Evolutionary conservation across 1,140 invertebrate genomes (phyloP), one percentile per base, ranked within the genome.

Genomic region (Triops longicaudatus): DNA sequence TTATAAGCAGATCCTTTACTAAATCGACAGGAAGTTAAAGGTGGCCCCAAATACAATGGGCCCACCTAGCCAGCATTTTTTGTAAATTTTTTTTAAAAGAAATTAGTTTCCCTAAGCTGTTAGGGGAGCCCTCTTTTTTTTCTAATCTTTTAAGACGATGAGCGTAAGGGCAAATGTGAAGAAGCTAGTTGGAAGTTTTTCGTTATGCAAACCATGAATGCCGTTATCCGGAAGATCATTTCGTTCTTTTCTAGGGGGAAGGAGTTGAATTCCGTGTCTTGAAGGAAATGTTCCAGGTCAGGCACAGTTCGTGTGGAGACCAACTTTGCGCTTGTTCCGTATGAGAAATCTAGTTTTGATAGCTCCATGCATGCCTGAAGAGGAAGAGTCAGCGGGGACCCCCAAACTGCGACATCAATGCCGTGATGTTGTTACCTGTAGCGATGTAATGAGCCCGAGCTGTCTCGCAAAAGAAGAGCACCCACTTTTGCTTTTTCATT

Each of bases 351-450:
- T 22, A 63, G 50, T 63, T 63, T 63, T 63, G 50, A 63, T 63
- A 63, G 50, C 50, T 63, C 50, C 50, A 63, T 63, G 50, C 50
- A 63, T 63, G 50, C 50, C 22, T 63, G 50, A 63, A 63, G 22
- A 63, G 31, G 50, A 63, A 63, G 14, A 63, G 50, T 63, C 50
- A 63, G 17, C 50, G 14, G 22, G 50, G 50, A 22, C 14, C 14
- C 50, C 14, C 50, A 63, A 63, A 63, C 50, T 63, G 50, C 50
- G 50, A 63, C 50, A 63, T 63, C 50, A 63, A 63, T 63, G 50
- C 50, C 50, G 50, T 63, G 50, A 63, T 63, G 50, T 17, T 14
- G 50, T 63, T 63, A 63, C 50, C 50, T 22, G 22, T 63, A 22
- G 50, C 50, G 50, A 14, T 63, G 14, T 63, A 63, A 63, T 63